These are phyloP conservation scores for Archivesica marissinica DNA, from an alignment of 1,140 invertebrate genomes.

Conservation along the genomic window DNA sequence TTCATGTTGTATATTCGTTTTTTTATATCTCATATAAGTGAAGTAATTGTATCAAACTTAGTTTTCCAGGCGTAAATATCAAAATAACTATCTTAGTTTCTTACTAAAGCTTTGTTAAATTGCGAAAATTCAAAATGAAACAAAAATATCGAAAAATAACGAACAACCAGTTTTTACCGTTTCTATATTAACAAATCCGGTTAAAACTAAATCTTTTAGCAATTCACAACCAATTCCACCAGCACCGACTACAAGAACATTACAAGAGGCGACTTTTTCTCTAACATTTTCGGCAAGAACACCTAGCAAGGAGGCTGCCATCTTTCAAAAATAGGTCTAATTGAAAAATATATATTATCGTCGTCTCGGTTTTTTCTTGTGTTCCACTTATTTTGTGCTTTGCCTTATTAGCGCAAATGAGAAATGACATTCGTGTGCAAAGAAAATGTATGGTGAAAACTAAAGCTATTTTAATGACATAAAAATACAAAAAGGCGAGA, in stretches of 20 bases:
- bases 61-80: neutral
- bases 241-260: constrained; percentile 96
- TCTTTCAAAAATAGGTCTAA: no score
- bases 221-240: constrained; percentile 99
- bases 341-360: no score
- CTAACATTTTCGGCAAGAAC: constrained; percentile 73
- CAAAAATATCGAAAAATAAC: neutral
- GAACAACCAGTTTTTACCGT: constrained; percentile 89
- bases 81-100: neutral
- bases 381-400: no score
- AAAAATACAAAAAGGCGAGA: no score
- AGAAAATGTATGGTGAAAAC: no score
- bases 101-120: neutral
- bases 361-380: no score
- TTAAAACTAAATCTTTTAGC: constrained; percentile 97
- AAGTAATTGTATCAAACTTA: neutral
- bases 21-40: neutral
- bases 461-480: no score
- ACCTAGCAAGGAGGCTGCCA: constrained; percentile 78
- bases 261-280: constrained; percentile 73
- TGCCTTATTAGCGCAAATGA: no score
- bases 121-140: neutral
- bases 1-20: no score
- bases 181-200: constrained; percentile 96
- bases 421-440: no score